Percentiles rank a stretch among this genome's conserved stretches.
Evolutionary conservation across 2,888 invertebrate species (phyloP).

Genomic region (Dasysyrphus tricinctus): DNA sequence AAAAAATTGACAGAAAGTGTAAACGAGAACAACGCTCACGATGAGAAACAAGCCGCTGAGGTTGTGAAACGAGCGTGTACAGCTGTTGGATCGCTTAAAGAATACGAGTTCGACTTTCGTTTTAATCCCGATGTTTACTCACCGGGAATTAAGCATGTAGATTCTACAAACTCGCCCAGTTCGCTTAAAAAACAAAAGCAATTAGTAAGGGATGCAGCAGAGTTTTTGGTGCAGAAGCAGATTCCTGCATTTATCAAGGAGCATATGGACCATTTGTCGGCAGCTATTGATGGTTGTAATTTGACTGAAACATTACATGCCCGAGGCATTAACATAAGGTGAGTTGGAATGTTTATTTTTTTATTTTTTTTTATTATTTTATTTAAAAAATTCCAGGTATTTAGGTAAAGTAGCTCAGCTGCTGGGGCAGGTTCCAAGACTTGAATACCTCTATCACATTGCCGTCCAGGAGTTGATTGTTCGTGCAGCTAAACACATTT

Average conservation of each 20-base stretch:
- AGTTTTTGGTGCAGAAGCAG: constrained; percentile 96
- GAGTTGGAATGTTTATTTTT: not conserved
- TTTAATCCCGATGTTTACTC: constrained; percentile 99
- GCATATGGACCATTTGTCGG: constrained; percentile 94
- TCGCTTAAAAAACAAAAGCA: constrained; percentile 92
- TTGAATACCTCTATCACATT: constrained; percentile 95
- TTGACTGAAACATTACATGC: constrained; percentile 96
- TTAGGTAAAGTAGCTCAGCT: constrained; percentile 95
- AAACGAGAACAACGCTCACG: constrained; percentile 82
- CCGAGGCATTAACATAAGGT: constrained; percentile 95
- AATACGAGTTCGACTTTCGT: constrained; percentile 97
- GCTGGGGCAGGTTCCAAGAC: constrained; percentile 89
- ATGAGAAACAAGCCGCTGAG: constrained; percentile 90
- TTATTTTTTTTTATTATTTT: too few species aligned
- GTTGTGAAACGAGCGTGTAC: constrained; percentile 95
- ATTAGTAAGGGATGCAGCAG: constrained; percentile 96
- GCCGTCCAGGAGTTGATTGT: constrained; percentile 95
- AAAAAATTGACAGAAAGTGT: constrained; percentile 82
- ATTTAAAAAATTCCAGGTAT: constrained; percentile 85
- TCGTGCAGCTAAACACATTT: constrained; percentile 96
- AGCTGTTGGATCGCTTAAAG: constrained; percentile 96
- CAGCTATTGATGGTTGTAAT: constrained; percentile 97
- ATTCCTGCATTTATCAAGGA: constrained; percentile 97
- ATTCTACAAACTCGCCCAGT: constrained; percentile 86
- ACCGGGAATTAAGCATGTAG: constrained; percentile 94